Percentiles rank a stretch among this genome's conserved stretches.
Evolutionary conservation across 2,113 vertebrate species (phyloP).

Genomic region (Mobula hypostoma): DNA sequence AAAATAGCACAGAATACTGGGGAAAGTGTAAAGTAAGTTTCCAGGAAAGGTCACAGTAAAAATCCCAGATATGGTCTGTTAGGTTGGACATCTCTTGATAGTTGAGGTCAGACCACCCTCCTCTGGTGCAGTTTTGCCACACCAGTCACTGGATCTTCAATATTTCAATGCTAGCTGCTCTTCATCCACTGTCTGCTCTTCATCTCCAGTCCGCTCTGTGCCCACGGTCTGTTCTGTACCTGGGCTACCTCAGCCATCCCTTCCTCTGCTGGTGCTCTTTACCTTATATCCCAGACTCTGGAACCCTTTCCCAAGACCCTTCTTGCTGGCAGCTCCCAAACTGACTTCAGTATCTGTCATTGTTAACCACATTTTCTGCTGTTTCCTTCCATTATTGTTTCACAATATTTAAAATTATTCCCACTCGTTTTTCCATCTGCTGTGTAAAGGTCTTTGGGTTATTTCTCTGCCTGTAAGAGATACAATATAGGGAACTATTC

Average conservation of each 20-base stretch:
- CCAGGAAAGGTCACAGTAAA: neutral
- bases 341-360: neutral
- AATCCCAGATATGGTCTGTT: neutral
- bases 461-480: neutral
- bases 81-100: neutral
- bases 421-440: neutral
- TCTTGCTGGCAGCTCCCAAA: neutral
- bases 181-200: neutral
- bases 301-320: neutral
- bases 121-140: neutral
- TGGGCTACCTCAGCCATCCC: neutral
- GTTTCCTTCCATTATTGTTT: neutral
- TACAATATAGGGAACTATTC: neutral
- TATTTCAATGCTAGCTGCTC: neutral
- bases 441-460: neutral
- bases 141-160: neutral
- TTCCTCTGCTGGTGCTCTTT: neutral
- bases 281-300: neutral
- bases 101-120: neutral
- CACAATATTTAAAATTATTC: neutral
- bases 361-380: neutral
- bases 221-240: neutral
- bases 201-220: neutral
- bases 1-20: neutral
- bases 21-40: neutral